Percentiles rank a stretch among this genome's conserved stretches.
phyloP scores from a whole-genome alignment of 1,140 invertebrate genomes.

The Euwallacea fornicatus region DNA sequence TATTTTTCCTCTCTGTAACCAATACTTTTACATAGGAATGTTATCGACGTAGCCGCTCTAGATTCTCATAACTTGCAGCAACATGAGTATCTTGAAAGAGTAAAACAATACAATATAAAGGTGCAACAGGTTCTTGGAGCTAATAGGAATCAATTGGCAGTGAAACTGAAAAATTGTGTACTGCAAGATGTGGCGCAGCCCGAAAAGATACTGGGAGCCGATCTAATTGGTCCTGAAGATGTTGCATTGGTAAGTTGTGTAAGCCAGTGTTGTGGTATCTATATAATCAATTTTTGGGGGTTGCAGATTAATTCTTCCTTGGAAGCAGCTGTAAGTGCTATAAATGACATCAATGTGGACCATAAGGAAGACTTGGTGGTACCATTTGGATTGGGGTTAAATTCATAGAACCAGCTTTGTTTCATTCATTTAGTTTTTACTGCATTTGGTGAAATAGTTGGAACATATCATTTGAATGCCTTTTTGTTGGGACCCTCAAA shows the following conservation, averaged over 20 bases:
- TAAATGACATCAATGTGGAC: constrained; percentile 72
- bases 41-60: constrained; percentile 80
- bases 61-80: constrained; percentile 78
- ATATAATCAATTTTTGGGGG: constrained; percentile 12
- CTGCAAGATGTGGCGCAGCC: constrained; percentile 63
- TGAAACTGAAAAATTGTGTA: constrained; percentile 53
- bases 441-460: no score
- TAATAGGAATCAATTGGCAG: constrained; percentile 52
- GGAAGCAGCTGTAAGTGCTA: constrained; percentile 66
- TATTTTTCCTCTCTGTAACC: no score
- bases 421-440: no score
- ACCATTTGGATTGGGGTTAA: constrained; percentile 60
- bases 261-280: background rate
- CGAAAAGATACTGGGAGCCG: constrained; percentile 60
- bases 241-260: constrained; percentile 58
- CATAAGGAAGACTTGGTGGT: constrained; percentile 82
- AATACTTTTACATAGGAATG: constrained; percentile 61
- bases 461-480: no score
- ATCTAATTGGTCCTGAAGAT: constrained; percentile 58
- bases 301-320: constrained; percentile 66
- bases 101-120: constrained; percentile 68
- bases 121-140: constrained; percentile 59
- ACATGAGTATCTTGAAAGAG: constrained; percentile 77
- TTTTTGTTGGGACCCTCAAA: no score
- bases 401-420: background rate